Conservation (phyloP, 2,888 invertebrate genomes). For the Octodonta nipae region DNA sequence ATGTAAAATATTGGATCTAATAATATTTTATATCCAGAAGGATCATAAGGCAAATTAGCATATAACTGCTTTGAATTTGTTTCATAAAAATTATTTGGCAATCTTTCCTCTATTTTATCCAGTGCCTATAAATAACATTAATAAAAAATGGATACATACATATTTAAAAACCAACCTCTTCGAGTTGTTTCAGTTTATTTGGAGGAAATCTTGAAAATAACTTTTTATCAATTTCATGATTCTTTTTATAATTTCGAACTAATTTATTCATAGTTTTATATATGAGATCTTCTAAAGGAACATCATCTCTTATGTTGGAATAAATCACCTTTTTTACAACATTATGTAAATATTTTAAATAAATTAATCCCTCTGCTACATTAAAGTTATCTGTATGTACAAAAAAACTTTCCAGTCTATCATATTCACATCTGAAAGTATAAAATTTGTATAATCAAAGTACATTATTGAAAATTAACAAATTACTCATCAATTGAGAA, state of each 20-base stretch:
- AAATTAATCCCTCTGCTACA: conserved; percentile 16
- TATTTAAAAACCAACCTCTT: conserved; percentile 10
- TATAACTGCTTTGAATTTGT: conserved; percentile 4
- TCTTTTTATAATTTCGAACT: conserved; percentile 14
- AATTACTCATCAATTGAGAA: no score
- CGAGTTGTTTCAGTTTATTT: conserved; percentile 15
- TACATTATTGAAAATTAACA: no score
- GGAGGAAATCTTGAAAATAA: conserved; percentile 15
- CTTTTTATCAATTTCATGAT: conserved; percentile 14
- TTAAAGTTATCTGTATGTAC: conserved; percentile 14
- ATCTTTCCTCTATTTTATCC: conserved; percentile 18
- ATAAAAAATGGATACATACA: not conserved
- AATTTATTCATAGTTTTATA: conserved; percentile 13
- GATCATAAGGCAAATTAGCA: conserved; percentile 9
- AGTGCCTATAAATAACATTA: conserved; percentile 11
- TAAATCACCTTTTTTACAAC: conserved; percentile 15
- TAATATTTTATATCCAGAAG: conserved; percentile 7
- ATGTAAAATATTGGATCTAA: conserved; percentile 21
- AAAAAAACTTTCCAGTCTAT: conserved; percentile 18
- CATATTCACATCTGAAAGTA: conserved; percentile 20
- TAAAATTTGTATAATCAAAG: no score
- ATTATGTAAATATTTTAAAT: conserved; percentile 17
- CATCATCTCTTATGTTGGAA: conserved; percentile 15
- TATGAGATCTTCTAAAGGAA: conserved; percentile 15
- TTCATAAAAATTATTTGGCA: conserved; percentile 18